phyloP scores from a whole-genome alignment of 2,888 invertebrate species.

The Brachyopa scutellaris region DNA sequence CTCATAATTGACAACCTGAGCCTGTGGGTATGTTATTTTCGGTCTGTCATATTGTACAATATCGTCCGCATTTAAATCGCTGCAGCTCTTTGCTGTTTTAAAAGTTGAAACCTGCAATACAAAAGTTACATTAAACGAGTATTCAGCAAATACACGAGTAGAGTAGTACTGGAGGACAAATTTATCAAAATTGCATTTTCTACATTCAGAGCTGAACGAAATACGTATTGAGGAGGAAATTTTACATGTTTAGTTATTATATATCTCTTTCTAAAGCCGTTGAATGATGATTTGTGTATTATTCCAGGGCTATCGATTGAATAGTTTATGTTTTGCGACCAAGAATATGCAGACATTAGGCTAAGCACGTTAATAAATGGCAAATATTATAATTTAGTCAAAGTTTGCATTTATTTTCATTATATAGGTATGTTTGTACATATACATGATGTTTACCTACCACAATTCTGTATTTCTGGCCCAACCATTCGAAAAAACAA shows the following conservation, averaged over 20 bases:
- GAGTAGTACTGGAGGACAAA: slow-evolving; percentile 8
- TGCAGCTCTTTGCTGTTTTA: slow-evolving; percentile 75
- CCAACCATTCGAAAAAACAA: neutral
- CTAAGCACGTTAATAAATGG: too few relatives aligned
- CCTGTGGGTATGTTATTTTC: slow-evolving; percentile 78
- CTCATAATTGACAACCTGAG: slow-evolving; percentile 80
- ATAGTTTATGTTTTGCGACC: neutral
- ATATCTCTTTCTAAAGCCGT: neutral
- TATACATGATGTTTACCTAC: too few relatives aligned
- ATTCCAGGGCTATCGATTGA: neutral
- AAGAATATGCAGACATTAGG: slow-evolving; percentile 8
- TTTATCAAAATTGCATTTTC: slow-evolving; percentile 14
- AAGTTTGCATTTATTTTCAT: too few relatives aligned
- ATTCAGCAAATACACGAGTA: neutral
- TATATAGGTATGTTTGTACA: too few relatives aligned
- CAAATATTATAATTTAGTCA: neutral
- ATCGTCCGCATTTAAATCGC: slow-evolving; percentile 74
- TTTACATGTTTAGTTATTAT: neutral
- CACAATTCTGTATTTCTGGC: too few relatives aligned
- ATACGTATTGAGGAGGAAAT: neutral
- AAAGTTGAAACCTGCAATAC: slow-evolving; percentile 75
- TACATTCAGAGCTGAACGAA: neutral
- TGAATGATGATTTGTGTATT: neutral
- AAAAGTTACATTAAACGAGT: slow-evolving; percentile 31
- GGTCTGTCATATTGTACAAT: slow-evolving; percentile 79